Evolutionary conservation across 2,888 invertebrate species (phyloP), one percentile per base, ranked within the genome.

Genomic region (Lissonota sp.): DNA sequence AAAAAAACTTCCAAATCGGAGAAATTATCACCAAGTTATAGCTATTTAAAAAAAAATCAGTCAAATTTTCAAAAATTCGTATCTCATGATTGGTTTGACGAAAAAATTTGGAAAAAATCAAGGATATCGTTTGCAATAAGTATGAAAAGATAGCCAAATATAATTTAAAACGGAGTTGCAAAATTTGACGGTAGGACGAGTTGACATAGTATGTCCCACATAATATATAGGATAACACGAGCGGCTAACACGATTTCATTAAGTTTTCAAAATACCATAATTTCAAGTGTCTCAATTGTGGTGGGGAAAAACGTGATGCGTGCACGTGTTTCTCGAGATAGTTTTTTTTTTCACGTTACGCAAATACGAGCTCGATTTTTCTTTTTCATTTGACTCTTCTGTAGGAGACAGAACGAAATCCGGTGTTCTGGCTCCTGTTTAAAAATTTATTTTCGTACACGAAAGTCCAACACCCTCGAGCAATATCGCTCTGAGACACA

Each of bases 361-460:
- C 49, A 66, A 70, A 51, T 39, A 58, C 74, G 58, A 67, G 26
- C 58, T 66, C 64, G 64, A 44, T 58, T 60, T 55, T 55, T 46
- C 37, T 51, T 76, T 44, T 75, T 74, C 49, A 10, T 58, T 53
- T 37, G 26, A 26, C 70, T 72, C 16, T 53, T 58, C 40, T 8
- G 42, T 7, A 7, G 14, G 37, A 57, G 37, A 70, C 16, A 44
- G 74, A 40, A 44, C 67, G 62, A 83, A 83, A 84, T 69, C 79
- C 87, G 86, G 85, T 86, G 88, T 87, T 88, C 87, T 88, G 86
- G 85, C 80, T 84, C 84, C 83, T 86, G 88, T 77, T 82, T 79
- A 72, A 82, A 79, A 79, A 87, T 88, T 87, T 90, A 90, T 90
- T 90, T 90, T 88, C 79, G 86, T 88, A 85, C 67, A 39, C 39